Evolutionary conservation across 2,888 invertebrate genomes (phyloP), one percentile per base, ranked within the genome.

Genomic region (Drosophila acutilabella): DNA sequence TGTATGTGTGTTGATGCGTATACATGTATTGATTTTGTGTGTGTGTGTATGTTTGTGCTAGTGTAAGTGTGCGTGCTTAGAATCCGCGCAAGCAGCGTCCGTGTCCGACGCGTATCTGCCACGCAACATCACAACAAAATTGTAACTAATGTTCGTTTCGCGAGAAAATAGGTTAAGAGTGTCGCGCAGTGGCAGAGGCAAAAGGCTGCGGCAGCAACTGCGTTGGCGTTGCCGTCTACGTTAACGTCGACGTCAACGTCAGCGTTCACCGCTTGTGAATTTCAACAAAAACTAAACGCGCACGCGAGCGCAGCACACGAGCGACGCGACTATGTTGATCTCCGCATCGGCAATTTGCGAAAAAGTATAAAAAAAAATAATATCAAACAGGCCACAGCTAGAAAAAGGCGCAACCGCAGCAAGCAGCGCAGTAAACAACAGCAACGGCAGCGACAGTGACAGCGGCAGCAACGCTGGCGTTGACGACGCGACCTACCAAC

Each of bases 51-150:
- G 40, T 52, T 69, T 68, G 79, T 59, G 56, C 80, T 76, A 76
- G 70, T 80, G 71, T 79, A 75, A 80, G 62, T 77, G 69, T 79
- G 80, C 70, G 81, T 84, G 71, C 59, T 82, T 89, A 89, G 83
- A 84, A 84, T 84, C 66, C 88, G 89, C 89, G 89, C 84, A 88
- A 86, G 82, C 89, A 90, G 78, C 88, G 90, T 89, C 89, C 90
- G 89, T 80, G 81, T 82, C 89, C 89, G 79, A 78, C 90, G 90
- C 90, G 89, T 89, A 90, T 90, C 90, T 90, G 89, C 85, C 89
- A 91, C 90, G 88, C 91, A 90, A 91, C 91, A 91, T 91, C 90
- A 90, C 91, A 91, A 90, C 91, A 91, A 89, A 91, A 91, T 89
- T 91, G 91, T 91, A 91, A 91, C 91, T 91, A 91, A 91, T 89